Base-by-base conservation (phyloP, 2,888 invertebrate genomes). In the Pheosia gnoma region DNA sequence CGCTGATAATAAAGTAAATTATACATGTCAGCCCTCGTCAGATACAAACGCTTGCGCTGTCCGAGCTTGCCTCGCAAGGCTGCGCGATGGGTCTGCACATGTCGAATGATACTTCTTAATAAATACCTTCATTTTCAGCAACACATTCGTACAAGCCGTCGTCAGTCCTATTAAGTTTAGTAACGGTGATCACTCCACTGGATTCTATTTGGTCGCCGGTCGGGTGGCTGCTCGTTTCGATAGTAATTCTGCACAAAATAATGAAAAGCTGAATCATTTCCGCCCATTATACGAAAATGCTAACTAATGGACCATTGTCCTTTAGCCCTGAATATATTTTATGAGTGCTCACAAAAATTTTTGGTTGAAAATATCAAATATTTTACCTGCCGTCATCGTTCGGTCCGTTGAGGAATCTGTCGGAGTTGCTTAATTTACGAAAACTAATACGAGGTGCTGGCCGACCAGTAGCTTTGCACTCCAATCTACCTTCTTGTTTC, bases 91-190 rank as follows among this genome's bases (percentile, higher is more conserved):
- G 25, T 25, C 25, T 1, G 25, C 25, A 25, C 25, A 25, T 25
- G 25, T 25, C 25, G 2, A 25, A 25, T 25, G 2, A 25, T 25
- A 25, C 0, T 25, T 25, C 25, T 25, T 25, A 25, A 25, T 1
- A 25, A 25, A 25, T 25, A 93, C 93, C 97, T 80, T 95, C 95
- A 80, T 98, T 98, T 77, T 95, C 94, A 5, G 98, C 98, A 58
- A 97, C 94, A 83, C 98, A 98, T 81, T 97, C 97, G 84, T 98
- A 98, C 8, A 98, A 93, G 0, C 98, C 98, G 85, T 98, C 98
- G 85, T 98, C 97, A 3, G 94, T 94, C 66, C 97, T 94, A 59
- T 94, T 94, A 11, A 96, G 81, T 59, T 95, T 94, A 0, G 94
- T 84, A 74, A 98, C 96, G 47, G 94, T 95, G 65, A 98, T 89